phyloP scores from a whole-genome alignment of 2,888 invertebrate genomes.

The Artemia sp. region DNA sequence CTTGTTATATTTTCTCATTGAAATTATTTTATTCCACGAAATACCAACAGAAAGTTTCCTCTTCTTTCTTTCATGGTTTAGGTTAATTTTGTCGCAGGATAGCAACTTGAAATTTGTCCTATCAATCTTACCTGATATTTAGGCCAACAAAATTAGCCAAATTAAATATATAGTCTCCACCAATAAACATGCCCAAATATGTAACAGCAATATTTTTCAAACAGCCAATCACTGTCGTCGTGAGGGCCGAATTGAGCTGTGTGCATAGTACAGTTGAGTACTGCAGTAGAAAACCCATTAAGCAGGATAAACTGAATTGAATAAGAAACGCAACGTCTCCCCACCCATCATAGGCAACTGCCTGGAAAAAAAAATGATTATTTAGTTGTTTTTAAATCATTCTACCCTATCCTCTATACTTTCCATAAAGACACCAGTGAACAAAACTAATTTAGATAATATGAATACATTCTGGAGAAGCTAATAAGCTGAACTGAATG shows the following conservation, averaged over 20 bases:
- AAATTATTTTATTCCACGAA: too few relatives aligned
- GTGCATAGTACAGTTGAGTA: constrained; percentile 93
- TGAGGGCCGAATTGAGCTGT: constrained; percentile 88
- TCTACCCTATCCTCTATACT: neutral
- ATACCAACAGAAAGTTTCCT: too few relatives aligned
- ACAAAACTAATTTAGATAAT: too few relatives aligned
- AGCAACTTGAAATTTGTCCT: too few relatives aligned
- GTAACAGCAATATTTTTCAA: constrained; percentile 94
- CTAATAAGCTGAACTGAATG: too few relatives aligned
- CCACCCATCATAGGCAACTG: constrained; percentile 54
- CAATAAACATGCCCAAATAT: constrained; percentile 92
- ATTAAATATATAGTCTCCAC: constrained; percentile 91
- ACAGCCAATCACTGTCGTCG: constrained; percentile 95
- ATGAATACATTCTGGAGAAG: too few relatives aligned
- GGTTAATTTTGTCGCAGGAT: too few relatives aligned
- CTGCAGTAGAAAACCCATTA: constrained; percentile 89
- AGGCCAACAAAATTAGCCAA: constrained; percentile 87
- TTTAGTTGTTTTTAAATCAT: too few relatives aligned
- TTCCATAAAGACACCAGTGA: neutral
- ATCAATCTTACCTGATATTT: constrained; percentile 52
- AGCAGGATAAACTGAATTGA: constrained; percentile 72
- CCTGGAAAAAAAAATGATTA: constrained; percentile 29
- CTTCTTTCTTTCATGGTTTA: too few relatives aligned
- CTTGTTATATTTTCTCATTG: too few relatives aligned
- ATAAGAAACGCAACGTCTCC: constrained; percentile 50